Evolutionary conservation across 1,140 invertebrate species (phyloP).

Genomic region (Cryptotermes secundus): DNA sequence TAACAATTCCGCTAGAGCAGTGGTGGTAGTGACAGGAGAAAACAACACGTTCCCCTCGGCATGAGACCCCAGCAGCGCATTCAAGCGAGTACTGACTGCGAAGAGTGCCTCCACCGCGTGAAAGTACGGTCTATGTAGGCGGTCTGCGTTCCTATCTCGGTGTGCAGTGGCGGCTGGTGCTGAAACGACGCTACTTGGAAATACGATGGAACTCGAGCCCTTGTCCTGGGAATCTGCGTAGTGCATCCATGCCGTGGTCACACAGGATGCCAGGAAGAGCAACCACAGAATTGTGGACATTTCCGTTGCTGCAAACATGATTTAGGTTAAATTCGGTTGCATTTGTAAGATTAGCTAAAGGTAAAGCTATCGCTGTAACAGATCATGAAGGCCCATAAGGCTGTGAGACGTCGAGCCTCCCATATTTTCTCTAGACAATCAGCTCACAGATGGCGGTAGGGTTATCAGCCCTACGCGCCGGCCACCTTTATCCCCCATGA

Average conservation of each 20-base stretch:
- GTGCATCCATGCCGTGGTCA: background rate
- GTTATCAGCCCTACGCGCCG: no score
- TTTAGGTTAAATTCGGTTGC: no score
- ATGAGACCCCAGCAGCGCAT: background rate
- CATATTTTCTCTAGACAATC: no score
- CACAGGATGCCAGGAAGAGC: background rate
- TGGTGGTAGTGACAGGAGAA: constrained; percentile 16
- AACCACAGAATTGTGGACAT: background rate
- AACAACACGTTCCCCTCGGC: constrained; percentile 18
- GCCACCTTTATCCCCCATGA: no score
- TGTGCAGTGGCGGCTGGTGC: background rate
- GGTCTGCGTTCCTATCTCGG: background rate
- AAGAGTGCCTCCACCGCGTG: background rate
- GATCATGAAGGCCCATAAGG: no score
- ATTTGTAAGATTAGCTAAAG: no score
- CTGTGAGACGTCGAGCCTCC: no score
- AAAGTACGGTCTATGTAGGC: background rate
- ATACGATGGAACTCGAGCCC: background rate
- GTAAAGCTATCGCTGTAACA: no score
- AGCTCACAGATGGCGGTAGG: no score
- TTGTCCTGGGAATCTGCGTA: background rate
- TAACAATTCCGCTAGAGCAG: constrained; percentile 16
- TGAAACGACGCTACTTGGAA: background rate
- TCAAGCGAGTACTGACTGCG: background rate
- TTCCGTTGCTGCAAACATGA: no score